Evolutionary conservation across 1,140 invertebrate genomes (phyloP).

Genomic region (Drosophila setifemur): DNA sequence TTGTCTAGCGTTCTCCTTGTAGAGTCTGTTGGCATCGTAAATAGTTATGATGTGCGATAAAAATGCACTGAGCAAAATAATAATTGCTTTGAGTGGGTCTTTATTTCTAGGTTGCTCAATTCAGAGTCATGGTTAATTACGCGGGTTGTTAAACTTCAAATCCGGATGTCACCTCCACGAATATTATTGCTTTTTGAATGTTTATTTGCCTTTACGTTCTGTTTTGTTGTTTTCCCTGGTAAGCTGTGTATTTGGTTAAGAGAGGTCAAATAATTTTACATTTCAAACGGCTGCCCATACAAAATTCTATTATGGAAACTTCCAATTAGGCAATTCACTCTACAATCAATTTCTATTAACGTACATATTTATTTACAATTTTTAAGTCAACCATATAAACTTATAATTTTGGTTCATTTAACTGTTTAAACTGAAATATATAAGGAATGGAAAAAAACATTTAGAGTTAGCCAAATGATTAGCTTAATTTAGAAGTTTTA

Average conservation of each 20-base stretch:
- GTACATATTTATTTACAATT: constrained; percentile 13
- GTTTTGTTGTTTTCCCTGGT: neutral
- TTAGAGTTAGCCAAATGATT: constrained; percentile 3
- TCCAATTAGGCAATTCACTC: neutral
- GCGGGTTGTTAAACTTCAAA: constrained; percentile 42
- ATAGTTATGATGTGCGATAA: constrained; percentile 48
- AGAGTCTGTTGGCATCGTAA: constrained; percentile 30
- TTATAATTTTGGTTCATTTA: constrained; percentile 35
- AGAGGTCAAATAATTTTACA: constrained; percentile 19
- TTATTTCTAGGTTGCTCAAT: constrained; percentile 19
- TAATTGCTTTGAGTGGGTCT: neutral
- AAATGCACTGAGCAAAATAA: constrained; percentile 51
- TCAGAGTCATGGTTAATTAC: constrained; percentile 41
- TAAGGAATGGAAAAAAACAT: neutral
- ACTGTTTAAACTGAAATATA: neutral
- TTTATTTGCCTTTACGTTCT: constrained; percentile 3
- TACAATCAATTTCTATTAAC: neutral
- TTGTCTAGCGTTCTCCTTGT: constrained; percentile 5
- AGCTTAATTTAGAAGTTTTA: constrained; percentile 36
- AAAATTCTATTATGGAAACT: neutral
- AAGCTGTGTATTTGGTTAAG: constrained; percentile 1
- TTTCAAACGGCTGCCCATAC: neutral
- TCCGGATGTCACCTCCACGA: constrained; percentile 41
- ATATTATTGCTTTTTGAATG: constrained; percentile 35
- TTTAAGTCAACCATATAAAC: too few relatives aligned